These are phyloP conservation scores for Meriones unguiculatus DNA, from an alignment of 2,113 vertebrate genomes.

Conservation along the genomic window DNA sequence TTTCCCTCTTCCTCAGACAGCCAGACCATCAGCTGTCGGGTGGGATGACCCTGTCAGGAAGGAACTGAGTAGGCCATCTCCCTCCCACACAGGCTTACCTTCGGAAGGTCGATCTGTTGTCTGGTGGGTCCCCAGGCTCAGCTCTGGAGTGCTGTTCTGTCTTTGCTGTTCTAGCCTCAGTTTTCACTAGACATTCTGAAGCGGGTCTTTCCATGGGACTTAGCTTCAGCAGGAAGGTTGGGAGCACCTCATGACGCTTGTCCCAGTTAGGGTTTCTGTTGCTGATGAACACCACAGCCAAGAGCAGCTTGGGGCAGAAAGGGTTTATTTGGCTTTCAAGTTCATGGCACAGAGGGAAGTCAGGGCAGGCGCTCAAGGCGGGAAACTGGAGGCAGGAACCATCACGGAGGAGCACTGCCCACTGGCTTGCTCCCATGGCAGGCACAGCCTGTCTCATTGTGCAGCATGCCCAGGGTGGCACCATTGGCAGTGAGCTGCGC, in stretches of 20 bases:
- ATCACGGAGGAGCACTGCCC: too few relatives aligned
- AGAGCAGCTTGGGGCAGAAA: neutral
- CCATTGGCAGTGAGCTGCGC: neutral
- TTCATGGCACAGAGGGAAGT: neutral
- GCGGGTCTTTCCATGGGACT: conserved; percentile 38
- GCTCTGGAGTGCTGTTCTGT: too few relatives aligned
- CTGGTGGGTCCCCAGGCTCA: neutral
- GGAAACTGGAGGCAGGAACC: neutral
- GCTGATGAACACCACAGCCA: neutral
- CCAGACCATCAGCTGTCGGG: neutral
- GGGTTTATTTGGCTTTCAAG: neutral
- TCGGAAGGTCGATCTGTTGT: neutral
- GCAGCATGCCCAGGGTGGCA: neutral
- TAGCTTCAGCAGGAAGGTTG: neutral
- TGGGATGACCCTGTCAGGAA: neutral
- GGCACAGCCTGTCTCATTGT: neutral
- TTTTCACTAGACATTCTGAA: conserved; percentile 28
- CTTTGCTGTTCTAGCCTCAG: neutral
- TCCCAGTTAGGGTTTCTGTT: neutral
- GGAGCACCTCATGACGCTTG: neutral
- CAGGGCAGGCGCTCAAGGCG: neutral
- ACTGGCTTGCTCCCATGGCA: neutral
- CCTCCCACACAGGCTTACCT: neutral
- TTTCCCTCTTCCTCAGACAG: neutral
- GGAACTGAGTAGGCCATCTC: neutral